Evolutionary conservation across 2,797 vertebrate species (phyloP).

Genomic region (Argya squamiceps): DNA sequence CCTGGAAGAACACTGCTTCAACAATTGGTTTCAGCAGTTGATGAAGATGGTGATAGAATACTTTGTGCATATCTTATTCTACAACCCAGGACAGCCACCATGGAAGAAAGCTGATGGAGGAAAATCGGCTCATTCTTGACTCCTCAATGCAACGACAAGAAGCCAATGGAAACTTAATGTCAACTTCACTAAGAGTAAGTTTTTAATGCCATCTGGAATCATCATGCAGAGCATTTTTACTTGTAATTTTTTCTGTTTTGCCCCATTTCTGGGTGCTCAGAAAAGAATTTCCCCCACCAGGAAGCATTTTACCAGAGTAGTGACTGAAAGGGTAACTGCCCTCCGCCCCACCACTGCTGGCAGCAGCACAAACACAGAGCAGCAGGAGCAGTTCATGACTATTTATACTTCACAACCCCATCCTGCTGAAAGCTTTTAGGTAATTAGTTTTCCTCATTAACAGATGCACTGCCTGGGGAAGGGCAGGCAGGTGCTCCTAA

Average conservation of each 20-base stretch:
- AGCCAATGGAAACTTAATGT: rapidly evolving
- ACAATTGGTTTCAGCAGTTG: too few species aligned
- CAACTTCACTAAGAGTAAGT: rapidly evolving
- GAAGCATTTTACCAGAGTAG: background rate
- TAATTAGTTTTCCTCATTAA: conserved; percentile 56
- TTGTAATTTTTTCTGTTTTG: background rate
- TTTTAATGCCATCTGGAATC: rapidly evolving
- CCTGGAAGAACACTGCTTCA: too few species aligned
- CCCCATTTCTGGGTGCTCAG: background rate
- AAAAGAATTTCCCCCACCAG: background rate
- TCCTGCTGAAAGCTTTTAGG: conserved; percentile 9
- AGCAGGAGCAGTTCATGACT: background rate
- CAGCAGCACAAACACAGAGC: background rate
- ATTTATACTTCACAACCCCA: conserved; percentile 1
- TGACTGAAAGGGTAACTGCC: rapidly evolving
- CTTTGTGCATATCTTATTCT: too few species aligned
- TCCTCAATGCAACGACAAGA: background rate
- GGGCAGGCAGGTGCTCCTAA: background rate
- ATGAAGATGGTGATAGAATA: too few species aligned
- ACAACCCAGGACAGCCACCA: too few species aligned
- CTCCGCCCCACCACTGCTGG: rapidly evolving
- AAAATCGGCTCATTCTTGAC: background rate
- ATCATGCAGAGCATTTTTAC: rapidly evolving
- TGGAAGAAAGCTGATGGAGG: rapidly evolving
- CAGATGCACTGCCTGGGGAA: background rate